These are phyloP conservation scores for Hydropsyche betteni DNA, from an alignment of 2,888 invertebrate genomes.

Conservation along the genomic window DNA sequence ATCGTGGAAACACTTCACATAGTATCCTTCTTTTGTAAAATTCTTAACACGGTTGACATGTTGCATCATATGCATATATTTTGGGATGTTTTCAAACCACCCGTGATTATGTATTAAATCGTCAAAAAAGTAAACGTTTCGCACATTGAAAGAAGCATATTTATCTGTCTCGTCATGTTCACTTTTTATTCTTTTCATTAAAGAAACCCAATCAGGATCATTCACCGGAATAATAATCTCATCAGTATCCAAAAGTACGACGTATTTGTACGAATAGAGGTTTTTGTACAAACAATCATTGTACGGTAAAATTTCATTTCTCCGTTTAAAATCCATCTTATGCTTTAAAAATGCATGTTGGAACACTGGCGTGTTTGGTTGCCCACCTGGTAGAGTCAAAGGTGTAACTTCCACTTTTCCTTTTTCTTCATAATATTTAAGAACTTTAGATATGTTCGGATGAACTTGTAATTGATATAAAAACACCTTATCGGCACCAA, in stretches of 20 bases:
- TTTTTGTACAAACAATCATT: constrained; percentile 96
- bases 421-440: constrained; percentile 71
- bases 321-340: constrained; percentile 91
- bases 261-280: constrained; percentile 88
- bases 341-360: constrained; percentile 90
- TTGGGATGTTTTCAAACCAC: constrained; percentile 81
- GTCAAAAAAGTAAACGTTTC: constrained; percentile 93
- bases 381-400: constrained; percentile 85
- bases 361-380: constrained; percentile 88
- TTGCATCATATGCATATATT: constrained; percentile 93
- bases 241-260: constrained; percentile 92
- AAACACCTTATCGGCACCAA: constrained; percentile 92
- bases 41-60: constrained; percentile 90
- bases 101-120: constrained; percentile 83
- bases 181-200: constrained; percentile 73
- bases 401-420: constrained; percentile 81
- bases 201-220: constrained; percentile 77
- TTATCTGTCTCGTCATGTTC: too few species aligned
- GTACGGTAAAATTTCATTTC: constrained; percentile 95
- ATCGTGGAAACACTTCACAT: constrained; percentile 94
- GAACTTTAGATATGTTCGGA: constrained; percentile 87
- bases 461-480: constrained; percentile 93
- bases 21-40: constrained; percentile 92
- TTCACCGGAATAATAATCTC: constrained; percentile 93
- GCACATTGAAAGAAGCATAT: constrained; percentile 85